These are phyloP conservation scores for Thera obeliscata DNA, from an alignment of 2,888 invertebrate genomes.

Conservation along the genomic window DNA sequence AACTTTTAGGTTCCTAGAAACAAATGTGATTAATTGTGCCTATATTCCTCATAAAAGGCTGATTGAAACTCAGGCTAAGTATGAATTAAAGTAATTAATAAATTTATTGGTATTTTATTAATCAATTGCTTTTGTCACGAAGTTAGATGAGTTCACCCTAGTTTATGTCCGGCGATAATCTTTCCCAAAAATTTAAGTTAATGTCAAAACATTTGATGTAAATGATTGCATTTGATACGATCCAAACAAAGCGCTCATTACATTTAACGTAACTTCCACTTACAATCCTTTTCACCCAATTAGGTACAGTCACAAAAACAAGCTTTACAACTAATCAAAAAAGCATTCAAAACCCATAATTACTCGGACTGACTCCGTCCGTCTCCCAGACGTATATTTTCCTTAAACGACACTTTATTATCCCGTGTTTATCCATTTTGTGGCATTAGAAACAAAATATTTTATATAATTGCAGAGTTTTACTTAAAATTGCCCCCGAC, in stretches of 20 bases:
- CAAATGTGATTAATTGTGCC: too few relatives aligned
- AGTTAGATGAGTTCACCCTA: too few relatives aligned
- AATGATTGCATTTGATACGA: conserved; percentile 13
- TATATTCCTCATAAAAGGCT: too few relatives aligned
- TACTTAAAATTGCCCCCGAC: conserved; percentile 71
- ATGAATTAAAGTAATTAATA: too few relatives aligned
- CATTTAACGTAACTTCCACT: conserved; percentile 17
- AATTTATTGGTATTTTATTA: too few relatives aligned
- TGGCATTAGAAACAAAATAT: conserved; percentile 75
- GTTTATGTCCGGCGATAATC: not conserved
- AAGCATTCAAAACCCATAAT: conserved; percentile 62
- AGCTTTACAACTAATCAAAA: conserved; percentile 38
- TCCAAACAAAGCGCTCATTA: conserved; percentile 19
- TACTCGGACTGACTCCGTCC: conserved; percentile 51
- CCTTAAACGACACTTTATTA: conserved; percentile 83
- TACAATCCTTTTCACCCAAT: conserved; percentile 36
- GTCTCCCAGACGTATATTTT: conserved; percentile 71
- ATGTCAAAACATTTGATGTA: conserved; percentile 19
- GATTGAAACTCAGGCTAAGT: too few relatives aligned
- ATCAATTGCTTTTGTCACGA: too few relatives aligned
- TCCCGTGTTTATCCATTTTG: conserved; percentile 75
- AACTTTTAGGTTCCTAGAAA: too few relatives aligned
- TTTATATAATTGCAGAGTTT: conserved; percentile 64
- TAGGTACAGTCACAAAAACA: conserved; percentile 40
- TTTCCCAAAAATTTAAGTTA: conserved; percentile 16